Percentiles rank a stretch among this genome's conserved stretches.
Conservation (phyloP, 2,113 vertebrate genomes). For the Solea senegalensis region DNA sequence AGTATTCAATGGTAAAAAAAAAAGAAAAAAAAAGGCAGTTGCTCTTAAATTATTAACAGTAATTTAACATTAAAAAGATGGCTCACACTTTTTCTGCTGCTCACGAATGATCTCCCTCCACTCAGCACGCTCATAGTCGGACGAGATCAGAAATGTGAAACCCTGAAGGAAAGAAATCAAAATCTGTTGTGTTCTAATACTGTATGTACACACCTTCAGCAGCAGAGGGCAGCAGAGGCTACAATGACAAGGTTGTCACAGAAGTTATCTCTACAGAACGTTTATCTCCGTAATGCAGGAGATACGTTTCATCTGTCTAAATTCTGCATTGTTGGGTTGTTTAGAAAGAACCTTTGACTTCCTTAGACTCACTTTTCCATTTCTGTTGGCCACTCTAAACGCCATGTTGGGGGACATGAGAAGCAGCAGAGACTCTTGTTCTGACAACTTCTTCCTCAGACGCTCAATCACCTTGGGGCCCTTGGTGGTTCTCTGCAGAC, state of each 20-base stretch:
- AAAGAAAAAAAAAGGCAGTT: too few species aligned
- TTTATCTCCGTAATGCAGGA: not conserved
- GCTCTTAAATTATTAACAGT: too few species aligned
- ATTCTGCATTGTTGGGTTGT: not conserved
- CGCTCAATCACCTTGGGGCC: slow-evolving; percentile 89
- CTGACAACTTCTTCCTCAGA: slow-evolving; percentile 92
- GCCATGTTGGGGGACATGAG: slow-evolving; percentile 95
- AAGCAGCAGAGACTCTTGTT: slow-evolving; percentile 92
- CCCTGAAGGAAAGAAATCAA: slow-evolving; percentile 73
- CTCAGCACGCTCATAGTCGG: slow-evolving; percentile 93
- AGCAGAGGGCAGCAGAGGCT: slow-evolving; percentile 63
- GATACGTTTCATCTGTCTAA: not conserved
- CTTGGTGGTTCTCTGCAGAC: slow-evolving; percentile 89
- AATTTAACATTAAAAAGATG: not conserved
- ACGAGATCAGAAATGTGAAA: slow-evolving; percentile 93
- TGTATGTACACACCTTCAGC: slow-evolving; percentile 5
- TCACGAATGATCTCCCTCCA: slow-evolving; percentile 93
- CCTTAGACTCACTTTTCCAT: slow-evolving; percentile 87
- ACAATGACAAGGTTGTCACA: not conserved
- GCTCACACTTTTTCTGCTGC: slow-evolving; percentile 95
- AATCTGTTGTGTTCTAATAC: not conserved
- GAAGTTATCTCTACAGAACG: not conserved
- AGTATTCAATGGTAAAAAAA: not conserved
- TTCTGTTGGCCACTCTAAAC: slow-evolving; percentile 90
- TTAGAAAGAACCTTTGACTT: not conserved